Evolutionary conservation across 2,888 invertebrate species (phyloP), one percentile per base, ranked within the genome.

Genomic region (Eristalis arbustorum): DNA sequence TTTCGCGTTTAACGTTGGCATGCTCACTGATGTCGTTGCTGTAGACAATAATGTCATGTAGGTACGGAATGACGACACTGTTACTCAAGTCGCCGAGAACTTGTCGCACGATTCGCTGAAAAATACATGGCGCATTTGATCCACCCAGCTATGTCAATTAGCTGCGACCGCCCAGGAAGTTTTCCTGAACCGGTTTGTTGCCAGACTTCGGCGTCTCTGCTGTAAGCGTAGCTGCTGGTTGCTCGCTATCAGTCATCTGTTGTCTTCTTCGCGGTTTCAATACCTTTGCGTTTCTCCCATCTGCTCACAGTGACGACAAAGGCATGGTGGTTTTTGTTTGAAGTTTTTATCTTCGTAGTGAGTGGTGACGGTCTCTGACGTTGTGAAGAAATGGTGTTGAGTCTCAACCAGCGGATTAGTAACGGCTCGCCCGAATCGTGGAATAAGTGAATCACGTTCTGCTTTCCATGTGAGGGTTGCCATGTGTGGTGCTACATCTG

Each of bases 271-370:
- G 72, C 62, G 42, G 40, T 72, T 62, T 62, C 42, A 72, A 25
- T 72, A 40, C 61, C 71, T n/a, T n/a, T 71, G 69, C 34, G 69
- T 68, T 57, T 68, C 68, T 69, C 57, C 59, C 59, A 22, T 23
- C 59, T 59, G 59, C 23, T 25, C 23, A 59, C 59, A 59, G 25
- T 8, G 23, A 6, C 18, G n/a, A 3, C 49, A 49, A 18, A 18
- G 49, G 5, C 23, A 25, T 10, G 59, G 49, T n/a, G 49, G 18
- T 18, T 18, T 49, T 6, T n/a, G n/a, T n/a, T n/a, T n/a, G n/a
- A n/a, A n/a, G n/a, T n/a, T n/a, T n/a, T n/a, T n/a, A n/a, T n/a
- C n/a, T n/a, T n/a, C n/a, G n/a, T n/a, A n/a, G n/a, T n/a, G n/a
- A n/a, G n/a, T n/a, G n/a, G n/a, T n/a, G n/a, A n/a, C n/a, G n/a